These are phyloP conservation scores for Nemotelus nigrinus DNA, from an alignment of 2,888 invertebrate genomes.

Conservation along the genomic window DNA sequence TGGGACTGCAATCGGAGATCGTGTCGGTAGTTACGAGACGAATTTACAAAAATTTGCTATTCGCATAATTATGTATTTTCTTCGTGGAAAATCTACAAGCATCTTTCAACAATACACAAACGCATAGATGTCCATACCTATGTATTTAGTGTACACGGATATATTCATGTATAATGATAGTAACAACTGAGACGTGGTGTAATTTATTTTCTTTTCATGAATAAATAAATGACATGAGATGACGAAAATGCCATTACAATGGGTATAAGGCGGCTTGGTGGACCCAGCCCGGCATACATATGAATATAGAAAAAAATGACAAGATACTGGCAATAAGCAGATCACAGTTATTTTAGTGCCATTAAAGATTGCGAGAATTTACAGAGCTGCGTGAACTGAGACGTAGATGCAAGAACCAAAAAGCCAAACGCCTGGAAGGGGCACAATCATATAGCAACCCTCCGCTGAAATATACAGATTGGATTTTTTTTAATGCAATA, in stretches of 20 bases:
- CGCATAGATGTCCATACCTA: background rate
- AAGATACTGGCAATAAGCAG: no score
- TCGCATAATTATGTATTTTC: constrained; percentile 8
- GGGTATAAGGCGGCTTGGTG: constrained; percentile 11
- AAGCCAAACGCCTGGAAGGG: no score
- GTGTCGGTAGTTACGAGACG: constrained; percentile 11
- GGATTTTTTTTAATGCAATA: no score
- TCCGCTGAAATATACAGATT: no score
- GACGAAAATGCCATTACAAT: constrained; percentile 34
- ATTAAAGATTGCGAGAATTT: no score
- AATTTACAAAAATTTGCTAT: constrained; percentile 10
- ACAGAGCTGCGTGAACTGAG: no score
- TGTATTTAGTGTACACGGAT: background rate
- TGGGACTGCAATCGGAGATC: background rate
- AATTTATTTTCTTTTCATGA: constrained; percentile 37
- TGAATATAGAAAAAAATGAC: no score
- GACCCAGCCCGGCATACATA: background rate
- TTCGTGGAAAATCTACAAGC: constrained; percentile 3
- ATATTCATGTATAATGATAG: constrained; percentile 35
- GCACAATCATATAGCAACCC: no score
- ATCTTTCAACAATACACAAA: background rate
- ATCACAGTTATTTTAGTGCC: no score
- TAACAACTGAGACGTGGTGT: constrained; percentile 23
- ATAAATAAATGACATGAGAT: constrained; percentile 34
- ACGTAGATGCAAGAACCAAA: no score